These are phyloP conservation scores for Drosophila asahinai DNA, from an alignment of 1,140 invertebrate genomes.

Conservation along the genomic window DNA sequence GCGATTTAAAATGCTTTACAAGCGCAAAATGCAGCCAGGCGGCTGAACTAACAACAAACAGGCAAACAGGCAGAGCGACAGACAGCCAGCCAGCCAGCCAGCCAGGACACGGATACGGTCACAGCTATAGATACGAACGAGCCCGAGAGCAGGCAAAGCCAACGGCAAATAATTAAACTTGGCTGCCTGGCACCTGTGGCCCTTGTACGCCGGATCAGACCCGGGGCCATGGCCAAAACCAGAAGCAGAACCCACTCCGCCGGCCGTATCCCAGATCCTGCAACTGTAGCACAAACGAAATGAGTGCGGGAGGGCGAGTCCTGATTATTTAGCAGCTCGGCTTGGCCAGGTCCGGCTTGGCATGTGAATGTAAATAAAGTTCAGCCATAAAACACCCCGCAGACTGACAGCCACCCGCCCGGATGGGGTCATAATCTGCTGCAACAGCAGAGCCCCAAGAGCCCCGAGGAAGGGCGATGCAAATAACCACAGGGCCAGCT, in stretches of 20 bases:
- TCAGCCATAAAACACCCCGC: slow-evolving; percentile 70
- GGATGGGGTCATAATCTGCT: slow-evolving; percentile 53
- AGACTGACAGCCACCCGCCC: slow-evolving; percentile 56
- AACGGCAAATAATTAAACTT: slow-evolving; percentile 78
- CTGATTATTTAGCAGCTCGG: slow-evolving; percentile 52
- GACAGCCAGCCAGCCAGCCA: slow-evolving; percentile 16
- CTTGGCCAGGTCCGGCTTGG: slow-evolving; percentile 3
- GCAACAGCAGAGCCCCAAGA: slow-evolving; percentile 33
- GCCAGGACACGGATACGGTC: slow-evolving; percentile 18
- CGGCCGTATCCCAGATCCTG: slow-evolving; percentile 10
- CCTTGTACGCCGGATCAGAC: slow-evolving; percentile 44
- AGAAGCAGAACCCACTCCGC: slow-evolving; percentile 3
- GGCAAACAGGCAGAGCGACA: slow-evolving; percentile 34
- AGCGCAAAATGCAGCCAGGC: slow-evolving; percentile 62
- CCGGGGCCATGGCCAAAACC: slow-evolving; percentile 40
- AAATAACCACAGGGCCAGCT: slow-evolving; percentile 37
- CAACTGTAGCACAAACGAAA: slow-evolving; percentile 58
- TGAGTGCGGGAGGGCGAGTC: slow-evolving; percentile 28
- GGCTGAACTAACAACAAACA: slow-evolving; percentile 56
- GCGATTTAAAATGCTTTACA: slow-evolving; percentile 73
- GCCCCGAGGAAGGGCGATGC: slow-evolving; percentile 20
- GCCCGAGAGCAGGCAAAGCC: slow-evolving; percentile 33
- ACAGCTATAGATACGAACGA: slow-evolving; percentile 28
- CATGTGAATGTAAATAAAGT: slow-evolving; percentile 80
- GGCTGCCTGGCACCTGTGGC: slow-evolving; percentile 73